Base-by-base conservation (phyloP, 2,888 invertebrate species). In the Digitonthophagus gazella region DNA sequence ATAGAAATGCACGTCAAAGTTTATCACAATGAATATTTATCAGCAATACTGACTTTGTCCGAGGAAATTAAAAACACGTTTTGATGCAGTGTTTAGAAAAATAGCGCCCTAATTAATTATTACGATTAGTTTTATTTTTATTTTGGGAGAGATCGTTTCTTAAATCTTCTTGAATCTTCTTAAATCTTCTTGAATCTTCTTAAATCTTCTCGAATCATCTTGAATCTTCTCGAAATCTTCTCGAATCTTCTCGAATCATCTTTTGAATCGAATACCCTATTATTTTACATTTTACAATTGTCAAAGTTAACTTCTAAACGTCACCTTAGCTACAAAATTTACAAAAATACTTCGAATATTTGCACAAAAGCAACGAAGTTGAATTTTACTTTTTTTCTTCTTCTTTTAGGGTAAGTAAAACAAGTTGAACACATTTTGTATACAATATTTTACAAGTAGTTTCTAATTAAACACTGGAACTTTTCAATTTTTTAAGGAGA, bases 11-110 rank as follows among this genome's bases (percentile, higher is more conserved):
- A 75, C 73, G 55, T 74, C 75, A 75, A 16, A 55, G 54, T 56
- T 78, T 81, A 81, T 81, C 82, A 81, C 81, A 80, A 79, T 79
- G 78, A 78, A 81, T 79, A 78, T 79, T 75, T 71, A 71, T 69
- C 72, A 71, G 64, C 64, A 58, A 63, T 67, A 16, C 19, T 28
- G 64, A 22, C 22, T 28, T 55, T 19, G 8, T 64, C 14, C 15
- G 15, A 61, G 15, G n/a, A 58, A 64, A 64, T 18, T 15, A 16
- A 57, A 57, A 66, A 57, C 16, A 20, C n/a, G 22, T 15, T 20
- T 15, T 15, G 66, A n/a, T 18, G 58, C 57, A 66, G 19, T 58
- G 19, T 66, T 61, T 73, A 73, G 65, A 73, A 73, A 73, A 73
- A 73, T 73, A 73, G 72, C 73, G 67, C 54, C 69, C 72, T 44